These are phyloP conservation scores for Epicauta chinensis DNA, from an alignment of 1,140 invertebrate species.

Conservation along the genomic window DNA sequence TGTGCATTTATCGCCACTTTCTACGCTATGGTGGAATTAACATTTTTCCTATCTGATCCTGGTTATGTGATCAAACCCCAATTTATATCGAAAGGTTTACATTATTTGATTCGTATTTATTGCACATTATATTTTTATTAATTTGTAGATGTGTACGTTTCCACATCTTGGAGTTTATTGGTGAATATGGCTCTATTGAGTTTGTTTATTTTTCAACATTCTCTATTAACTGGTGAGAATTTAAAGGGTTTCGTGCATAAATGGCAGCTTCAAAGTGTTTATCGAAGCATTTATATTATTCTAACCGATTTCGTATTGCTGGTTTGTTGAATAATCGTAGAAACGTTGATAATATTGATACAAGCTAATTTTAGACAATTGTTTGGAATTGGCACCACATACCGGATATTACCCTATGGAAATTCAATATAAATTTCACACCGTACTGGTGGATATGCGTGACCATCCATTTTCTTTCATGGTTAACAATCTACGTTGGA, in stretches of 20 bases:
- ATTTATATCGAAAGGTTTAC: background rate
- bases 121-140: background rate
- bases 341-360: background rate
- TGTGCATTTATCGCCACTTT: constrained; percentile 6
- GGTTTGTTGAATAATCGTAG: constrained; percentile 19
- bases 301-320: constrained; percentile 26
- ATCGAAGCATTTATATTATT: constrained; percentile 37
- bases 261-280: constrained; percentile 26
- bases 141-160: constrained; percentile 26
- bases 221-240: constrained; percentile 26
- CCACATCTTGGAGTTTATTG: constrained; percentile 28
- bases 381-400: constrained; percentile 33
- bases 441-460: constrained; percentile 45
- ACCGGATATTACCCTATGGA: constrained; percentile 29
- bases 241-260: constrained; percentile 28
- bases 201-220: constrained; percentile 38
- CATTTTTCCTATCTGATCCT: constrained; percentile 10
- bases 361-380: constrained; percentile 25
- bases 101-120: background rate
- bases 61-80: background rate
- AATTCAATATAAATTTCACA: constrained; percentile 29
- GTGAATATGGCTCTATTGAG: constrained; percentile 31
- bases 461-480: constrained; percentile 47
- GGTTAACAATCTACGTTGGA: constrained; percentile 56
- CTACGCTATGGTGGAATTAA: constrained; percentile 6